Evolutionary conservation across 2,888 invertebrate genomes (phyloP), one percentile per base, ranked within the genome.

Genomic region (Luperina nickerlii): DNA sequence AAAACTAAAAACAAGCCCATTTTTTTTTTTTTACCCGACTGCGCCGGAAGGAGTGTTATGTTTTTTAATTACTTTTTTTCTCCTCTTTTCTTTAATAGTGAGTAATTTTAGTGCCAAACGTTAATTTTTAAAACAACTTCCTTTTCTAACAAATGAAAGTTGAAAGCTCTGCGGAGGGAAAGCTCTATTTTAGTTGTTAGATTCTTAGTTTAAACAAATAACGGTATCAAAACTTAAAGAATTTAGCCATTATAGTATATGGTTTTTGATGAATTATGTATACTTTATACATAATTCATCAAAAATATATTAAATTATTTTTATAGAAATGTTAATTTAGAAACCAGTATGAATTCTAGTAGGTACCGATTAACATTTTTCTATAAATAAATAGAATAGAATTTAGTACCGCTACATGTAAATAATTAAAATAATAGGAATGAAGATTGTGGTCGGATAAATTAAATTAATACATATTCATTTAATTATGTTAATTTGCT

Each of bases 341-440:
- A 86, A 86, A 74, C 74, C 74, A 62, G 83, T 74, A 83, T 84
- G 24, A n/a, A 70, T 74, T 67, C 24, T 63, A 3, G 75, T 83
- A 73, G 72, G 69, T 79, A 76, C 69, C 48, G 0, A 84, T 73
- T 74, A 24, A 83, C 76, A 73, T 62, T 74, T 66, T 38, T 67
- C 13, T 70, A 73, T 38, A n/a, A 54, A 84, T 85, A 72, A 60
- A 60, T 68, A 87, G 65, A 80, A 80, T 84, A 80, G 81, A 85
- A 80, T 85, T 63, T 75, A 66, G 38, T 84, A 81, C 87, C 87
- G 85, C 82, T 85, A 87, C 67, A 42, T 73, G 38, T 51, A 51
- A 76, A 63, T 76, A 60, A 76, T 76, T 76, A 32, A 60, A 76
- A 48, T 60, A 18, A 62, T 27, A 78, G 27, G 77, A 32, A 32